Evolutionary conservation across 2,113 vertebrate species (phyloP).

Genomic region (Aplodontia rufa): DNA sequence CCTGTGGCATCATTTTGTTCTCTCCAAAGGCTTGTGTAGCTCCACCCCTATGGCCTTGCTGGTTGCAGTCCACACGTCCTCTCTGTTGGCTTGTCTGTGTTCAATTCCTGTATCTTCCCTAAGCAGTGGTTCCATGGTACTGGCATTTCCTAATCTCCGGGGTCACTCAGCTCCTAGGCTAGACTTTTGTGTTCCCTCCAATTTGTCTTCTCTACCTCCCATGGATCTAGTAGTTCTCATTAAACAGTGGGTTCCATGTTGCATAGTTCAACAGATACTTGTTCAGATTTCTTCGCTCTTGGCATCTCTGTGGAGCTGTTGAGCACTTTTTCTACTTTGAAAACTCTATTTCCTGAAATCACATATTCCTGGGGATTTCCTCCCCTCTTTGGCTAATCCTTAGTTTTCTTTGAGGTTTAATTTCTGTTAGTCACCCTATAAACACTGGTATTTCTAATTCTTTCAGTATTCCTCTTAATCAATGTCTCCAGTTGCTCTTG

Average conservation of each 20-base stretch:
- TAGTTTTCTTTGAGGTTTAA: background rate
- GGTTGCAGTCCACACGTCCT: too few relatives aligned
- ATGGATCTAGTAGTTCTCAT: background rate
- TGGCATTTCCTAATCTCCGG: too few relatives aligned
- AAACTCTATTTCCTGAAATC: background rate
- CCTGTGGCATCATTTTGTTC: too few relatives aligned
- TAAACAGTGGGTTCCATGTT: background rate
- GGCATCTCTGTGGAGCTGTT: background rate
- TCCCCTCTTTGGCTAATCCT: background rate
- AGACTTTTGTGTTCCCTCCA: background rate
- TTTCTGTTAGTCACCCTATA: background rate
- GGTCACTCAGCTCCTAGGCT: too few relatives aligned
- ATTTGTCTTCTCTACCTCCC: background rate
- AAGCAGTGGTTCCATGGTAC: too few relatives aligned
- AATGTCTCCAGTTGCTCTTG: background rate
- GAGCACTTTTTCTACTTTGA: background rate
- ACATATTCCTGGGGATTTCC: background rate
- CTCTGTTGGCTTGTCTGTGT: too few relatives aligned
- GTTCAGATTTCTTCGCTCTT: background rate
- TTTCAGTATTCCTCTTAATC: background rate
- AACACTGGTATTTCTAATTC: background rate
- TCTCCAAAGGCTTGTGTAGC: too few relatives aligned
- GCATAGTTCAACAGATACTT: background rate
- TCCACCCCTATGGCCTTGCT: too few relatives aligned
- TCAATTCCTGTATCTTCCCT: too few relatives aligned